Evolutionary conservation across 2,797 vertebrate species (phyloP).

Genomic region (Tympanoctomys barrerae): DNA sequence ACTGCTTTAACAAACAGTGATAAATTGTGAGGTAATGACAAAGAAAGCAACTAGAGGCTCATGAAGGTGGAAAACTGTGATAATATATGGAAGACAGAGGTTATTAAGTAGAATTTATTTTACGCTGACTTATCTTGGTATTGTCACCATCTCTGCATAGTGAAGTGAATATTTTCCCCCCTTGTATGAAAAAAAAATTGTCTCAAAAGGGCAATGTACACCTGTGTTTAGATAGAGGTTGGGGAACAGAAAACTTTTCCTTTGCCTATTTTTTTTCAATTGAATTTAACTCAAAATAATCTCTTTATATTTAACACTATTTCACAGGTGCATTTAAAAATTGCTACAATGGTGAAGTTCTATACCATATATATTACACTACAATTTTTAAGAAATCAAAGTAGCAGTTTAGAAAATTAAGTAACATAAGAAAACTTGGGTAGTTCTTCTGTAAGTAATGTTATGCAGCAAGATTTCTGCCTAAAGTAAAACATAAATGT

Average conservation of each 20-base stretch:
- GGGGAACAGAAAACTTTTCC: neutral
- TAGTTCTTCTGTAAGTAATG: neutral
- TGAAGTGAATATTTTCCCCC: neutral
- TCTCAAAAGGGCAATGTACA: neutral
- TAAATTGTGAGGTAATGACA: neutral
- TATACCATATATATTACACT: neutral
- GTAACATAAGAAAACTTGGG: neutral
- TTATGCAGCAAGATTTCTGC: neutral
- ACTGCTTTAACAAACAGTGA: neutral
- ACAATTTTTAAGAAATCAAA: neutral
- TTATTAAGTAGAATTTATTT: neutral
- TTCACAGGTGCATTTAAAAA: neutral
- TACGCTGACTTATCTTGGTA: neutral
- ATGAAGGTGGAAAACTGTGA: neutral
- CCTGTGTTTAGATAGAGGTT: neutral
- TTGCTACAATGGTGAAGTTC: neutral
- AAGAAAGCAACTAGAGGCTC: neutral
- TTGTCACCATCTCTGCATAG: neutral
- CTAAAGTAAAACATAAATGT: neutral
- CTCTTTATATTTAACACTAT: neutral
- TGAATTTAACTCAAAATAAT: slow-evolving; percentile 10
- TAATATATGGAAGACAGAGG: neutral
- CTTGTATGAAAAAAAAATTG: neutral
- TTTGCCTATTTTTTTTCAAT: neutral
- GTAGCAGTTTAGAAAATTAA: slow-evolving; percentile 11